phyloP scores from a whole-genome alignment of 2,888 invertebrate species.

The Congeria kusceri region DNA sequence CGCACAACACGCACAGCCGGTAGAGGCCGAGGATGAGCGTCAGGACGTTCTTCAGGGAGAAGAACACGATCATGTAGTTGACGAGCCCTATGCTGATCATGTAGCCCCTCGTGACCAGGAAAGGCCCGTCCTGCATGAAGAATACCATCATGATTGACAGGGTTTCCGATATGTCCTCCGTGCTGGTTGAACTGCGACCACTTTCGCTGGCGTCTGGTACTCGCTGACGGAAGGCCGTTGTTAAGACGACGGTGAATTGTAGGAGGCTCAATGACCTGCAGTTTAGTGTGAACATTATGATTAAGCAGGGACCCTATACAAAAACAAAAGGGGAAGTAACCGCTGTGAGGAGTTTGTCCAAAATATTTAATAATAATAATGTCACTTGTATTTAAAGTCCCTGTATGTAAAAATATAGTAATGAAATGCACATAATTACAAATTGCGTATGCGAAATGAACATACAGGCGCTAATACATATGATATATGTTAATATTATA shows the following conservation, averaged over 20 bases:
- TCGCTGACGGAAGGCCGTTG: constrained; percentile 33
- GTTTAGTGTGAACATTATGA: no score
- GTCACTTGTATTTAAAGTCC: no score
- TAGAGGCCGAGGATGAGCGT: constrained; percentile 53
- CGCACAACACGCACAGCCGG: constrained; percentile 50
- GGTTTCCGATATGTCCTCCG: constrained; percentile 43
- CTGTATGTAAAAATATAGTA: no score
- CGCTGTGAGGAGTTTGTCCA: no score
- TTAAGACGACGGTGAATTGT: constrained; percentile 60
- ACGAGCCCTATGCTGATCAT: constrained; percentile 28
- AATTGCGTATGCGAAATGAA: no score
- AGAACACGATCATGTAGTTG: constrained; percentile 56
- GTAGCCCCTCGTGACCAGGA: constrained; percentile 43
- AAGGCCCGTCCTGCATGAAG: constrained; percentile 64
- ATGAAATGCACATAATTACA: no score
- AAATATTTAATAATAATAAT: no score
- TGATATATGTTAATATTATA: no score
- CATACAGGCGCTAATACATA: no score
- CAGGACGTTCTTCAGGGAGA: constrained; percentile 53
- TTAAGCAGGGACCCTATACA: no score
- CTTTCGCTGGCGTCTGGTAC: background rate
- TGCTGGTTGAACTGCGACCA: background rate
- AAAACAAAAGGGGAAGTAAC: no score
- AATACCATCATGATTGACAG: constrained; percentile 61
- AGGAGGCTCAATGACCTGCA: constrained; percentile 52